Conservation (phyloP, 2,888 invertebrate genomes). For the Drosophila aldrichi region DNA sequence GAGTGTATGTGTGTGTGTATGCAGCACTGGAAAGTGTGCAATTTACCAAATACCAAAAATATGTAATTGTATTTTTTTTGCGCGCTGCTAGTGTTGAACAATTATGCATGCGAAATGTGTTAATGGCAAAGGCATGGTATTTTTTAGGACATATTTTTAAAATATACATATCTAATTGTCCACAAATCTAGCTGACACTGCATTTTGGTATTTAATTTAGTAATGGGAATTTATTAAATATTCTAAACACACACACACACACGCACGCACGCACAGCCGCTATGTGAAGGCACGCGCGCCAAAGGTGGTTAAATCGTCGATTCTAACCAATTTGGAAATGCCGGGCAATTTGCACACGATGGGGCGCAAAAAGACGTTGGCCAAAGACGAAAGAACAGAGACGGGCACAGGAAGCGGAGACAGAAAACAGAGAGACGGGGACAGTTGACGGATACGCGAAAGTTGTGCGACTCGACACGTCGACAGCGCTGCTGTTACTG, state of each 20-base stretch:
- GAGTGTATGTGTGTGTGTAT: neutral
- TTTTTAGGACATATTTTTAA: neutral
- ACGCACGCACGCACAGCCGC: too few relatives aligned
- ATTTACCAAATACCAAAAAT: slow-evolving; percentile 12
- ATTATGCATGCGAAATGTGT: neutral
- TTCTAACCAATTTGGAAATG: slow-evolving; percentile 26
- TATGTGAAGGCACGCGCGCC: neutral
- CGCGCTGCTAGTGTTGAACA: neutral
- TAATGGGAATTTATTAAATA: neutral
- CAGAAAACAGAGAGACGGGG: slow-evolving; percentile 12
- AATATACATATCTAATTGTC: neutral
- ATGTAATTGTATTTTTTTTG: neutral
- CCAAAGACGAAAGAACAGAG: slow-evolving; percentile 6
- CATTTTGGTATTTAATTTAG: neutral
- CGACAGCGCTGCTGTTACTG: slow-evolving; percentile 74
- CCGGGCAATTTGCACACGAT: slow-evolving; percentile 31
- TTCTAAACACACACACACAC: neutral
- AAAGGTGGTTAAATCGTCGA: slow-evolving; percentile 8
- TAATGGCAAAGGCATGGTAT: neutral
- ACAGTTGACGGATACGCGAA: slow-evolving; percentile 53
- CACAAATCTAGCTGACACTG: neutral
- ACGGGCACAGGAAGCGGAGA: slow-evolving; percentile 11
- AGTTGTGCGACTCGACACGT: slow-evolving; percentile 73
- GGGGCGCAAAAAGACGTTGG: slow-evolving; percentile 6
- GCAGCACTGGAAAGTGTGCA: slow-evolving; percentile 4